Percentiles rank a stretch among this genome's conserved stretches.
Conservation (phyloP, 1,140 invertebrate genomes). For the Drosophila virilis region DNA sequence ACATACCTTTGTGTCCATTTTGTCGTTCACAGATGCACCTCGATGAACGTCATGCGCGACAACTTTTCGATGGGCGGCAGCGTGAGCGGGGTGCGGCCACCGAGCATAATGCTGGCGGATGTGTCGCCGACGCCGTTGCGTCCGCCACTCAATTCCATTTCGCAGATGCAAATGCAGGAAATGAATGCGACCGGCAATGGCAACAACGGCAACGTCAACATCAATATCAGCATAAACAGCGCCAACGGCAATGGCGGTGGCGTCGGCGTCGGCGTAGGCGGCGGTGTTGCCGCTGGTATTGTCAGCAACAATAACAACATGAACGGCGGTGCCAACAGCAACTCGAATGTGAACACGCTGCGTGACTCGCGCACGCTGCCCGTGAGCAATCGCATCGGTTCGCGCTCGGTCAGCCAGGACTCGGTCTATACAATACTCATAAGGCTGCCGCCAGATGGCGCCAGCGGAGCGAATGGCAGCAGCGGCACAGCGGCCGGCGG, state of each 20-base stretch:
- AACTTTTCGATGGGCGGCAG: conserved; percentile 86
- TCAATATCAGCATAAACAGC: conserved; percentile 24
- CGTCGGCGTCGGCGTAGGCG: conserved; percentile 9
- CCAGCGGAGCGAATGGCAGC: conserved; percentile 84
- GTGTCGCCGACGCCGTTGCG: conserved; percentile 81
- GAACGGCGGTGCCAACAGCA: conserved; percentile 22
- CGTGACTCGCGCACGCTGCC: conserved; percentile 86
- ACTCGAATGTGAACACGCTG: conserved; percentile 41
- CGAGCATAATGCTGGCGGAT: conserved; percentile 82
- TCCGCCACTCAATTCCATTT: conserved; percentile 75
- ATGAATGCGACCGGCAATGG: conserved; percentile 56
- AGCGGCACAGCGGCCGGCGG: conserved; percentile 68
- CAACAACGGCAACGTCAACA: conserved; percentile 19
- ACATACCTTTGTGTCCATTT: conserved; percentile 40
- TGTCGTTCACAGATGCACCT: conserved; percentile 87
- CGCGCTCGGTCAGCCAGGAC: conserved; percentile 88
- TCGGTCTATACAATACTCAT: conserved; percentile 97
- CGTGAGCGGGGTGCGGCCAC: conserved; percentile 76
- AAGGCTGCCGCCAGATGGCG: conserved; percentile 89
- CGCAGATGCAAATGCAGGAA: conserved; percentile 80
- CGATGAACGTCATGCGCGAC: conserved; percentile 92
- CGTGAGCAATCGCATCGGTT: conserved; percentile 70
- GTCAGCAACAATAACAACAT: conserved; percentile 7
- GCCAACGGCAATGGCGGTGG: conserved; percentile 33
- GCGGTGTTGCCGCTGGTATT: background rate